A percentile compares a stretch with the other conserved stretches of the same genome.
These are phyloP conservation scores for Pica pica DNA, from an alignment of 2,113 vertebrate species.

Conservation along the genomic window DNA sequence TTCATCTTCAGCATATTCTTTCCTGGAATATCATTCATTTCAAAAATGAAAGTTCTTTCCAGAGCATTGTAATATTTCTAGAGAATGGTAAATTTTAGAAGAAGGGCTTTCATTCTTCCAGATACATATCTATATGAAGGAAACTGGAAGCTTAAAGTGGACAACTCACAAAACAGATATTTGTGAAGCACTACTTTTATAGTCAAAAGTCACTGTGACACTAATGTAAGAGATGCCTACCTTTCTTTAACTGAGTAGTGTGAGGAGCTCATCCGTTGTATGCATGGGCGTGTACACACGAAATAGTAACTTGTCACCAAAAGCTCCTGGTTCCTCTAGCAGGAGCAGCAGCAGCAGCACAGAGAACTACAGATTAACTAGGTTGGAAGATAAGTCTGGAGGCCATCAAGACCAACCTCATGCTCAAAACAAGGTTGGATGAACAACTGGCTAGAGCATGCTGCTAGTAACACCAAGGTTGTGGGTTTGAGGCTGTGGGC, in stretches of 20 bases:
- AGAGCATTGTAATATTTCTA: background rate
- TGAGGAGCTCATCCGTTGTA: background rate
- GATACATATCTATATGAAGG: background rate
- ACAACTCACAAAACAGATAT: background rate
- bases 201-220: background rate
- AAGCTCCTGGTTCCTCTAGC: background rate
- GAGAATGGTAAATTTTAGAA: background rate
- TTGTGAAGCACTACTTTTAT: background rate
- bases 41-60: background rate
- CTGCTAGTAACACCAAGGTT: background rate
- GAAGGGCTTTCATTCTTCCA: background rate
- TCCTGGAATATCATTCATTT: background rate
- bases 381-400: background rate
- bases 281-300: rapidly evolving
- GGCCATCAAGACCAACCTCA: background rate
- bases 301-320: background rate
- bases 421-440: background rate
- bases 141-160: background rate
- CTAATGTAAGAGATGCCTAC: background rate
- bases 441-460: background rate
- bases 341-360: background rate
- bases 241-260: background rate
- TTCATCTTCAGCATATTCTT: background rate
- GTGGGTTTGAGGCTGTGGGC: background rate
- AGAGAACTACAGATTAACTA: background rate